A percentile compares a stretch with the other conserved stretches of the same genome.
Evolutionary conservation across 2,113 vertebrate genomes (phyloP).

Genomic region (Danionella cerebrum): DNA sequence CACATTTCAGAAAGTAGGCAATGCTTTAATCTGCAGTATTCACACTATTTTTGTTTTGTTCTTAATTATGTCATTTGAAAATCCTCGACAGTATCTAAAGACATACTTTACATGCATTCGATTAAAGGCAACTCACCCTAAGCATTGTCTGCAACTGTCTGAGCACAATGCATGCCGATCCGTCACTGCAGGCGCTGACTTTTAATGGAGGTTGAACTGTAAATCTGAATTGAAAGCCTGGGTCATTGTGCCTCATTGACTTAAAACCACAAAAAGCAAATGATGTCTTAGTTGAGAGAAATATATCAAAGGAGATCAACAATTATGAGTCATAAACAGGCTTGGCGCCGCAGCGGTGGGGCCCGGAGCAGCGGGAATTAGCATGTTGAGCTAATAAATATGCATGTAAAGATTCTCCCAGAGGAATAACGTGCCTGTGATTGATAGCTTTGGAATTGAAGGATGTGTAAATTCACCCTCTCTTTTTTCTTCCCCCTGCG

Average conservation of each 20-base stretch:
- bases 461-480: constrained; percentile 99
- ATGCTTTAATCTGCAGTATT: too few relatives aligned
- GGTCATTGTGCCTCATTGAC: constrained; percentile 96
- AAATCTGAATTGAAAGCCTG: constrained; percentile 81
- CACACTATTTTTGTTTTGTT: too few relatives aligned
- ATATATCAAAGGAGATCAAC: constrained; percentile 99
- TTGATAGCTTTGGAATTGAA: constrained; percentile 99
- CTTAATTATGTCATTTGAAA: too few relatives aligned
- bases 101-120: too few relatives aligned
- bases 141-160: too few relatives aligned
- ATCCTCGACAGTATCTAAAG: too few relatives aligned
- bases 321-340: constrained; percentile 99
- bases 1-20: too few relatives aligned
- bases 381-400: constrained; percentile 99
- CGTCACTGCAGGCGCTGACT: constrained; percentile 29
- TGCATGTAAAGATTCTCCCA: constrained; percentile 99
- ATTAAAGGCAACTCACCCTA: too few relatives aligned
- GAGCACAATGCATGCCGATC: neutral
- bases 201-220: constrained; percentile 77
- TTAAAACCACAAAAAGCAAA: constrained; percentile 94
- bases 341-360: constrained; percentile 93
- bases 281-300: constrained; percentile 97
- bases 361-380: constrained; percentile 98
- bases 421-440: constrained; percentile 98
- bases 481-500: neutral